Evolutionary conservation across 2,113 vertebrate genomes (phyloP).

Genomic region (Mormoops blainvillei): DNA sequence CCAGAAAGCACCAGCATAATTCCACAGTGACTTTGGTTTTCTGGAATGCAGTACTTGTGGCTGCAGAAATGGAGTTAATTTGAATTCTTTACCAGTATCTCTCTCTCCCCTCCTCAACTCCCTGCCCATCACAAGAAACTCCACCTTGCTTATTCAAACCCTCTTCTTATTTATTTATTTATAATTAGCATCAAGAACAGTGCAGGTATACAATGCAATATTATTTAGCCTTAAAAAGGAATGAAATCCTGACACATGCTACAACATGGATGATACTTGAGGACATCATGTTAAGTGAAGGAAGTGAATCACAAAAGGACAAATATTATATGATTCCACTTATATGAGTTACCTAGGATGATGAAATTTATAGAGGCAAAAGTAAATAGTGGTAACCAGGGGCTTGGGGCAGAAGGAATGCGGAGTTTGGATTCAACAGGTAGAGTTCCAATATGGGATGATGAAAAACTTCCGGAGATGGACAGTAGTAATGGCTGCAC

Average conservation of each 20-base stretch:
- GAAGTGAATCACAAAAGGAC: neutral
- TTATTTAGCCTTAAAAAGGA: neutral
- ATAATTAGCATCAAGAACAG: neutral
- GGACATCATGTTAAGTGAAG: neutral
- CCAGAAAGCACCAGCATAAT: neutral
- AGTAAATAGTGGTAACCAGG: neutral
- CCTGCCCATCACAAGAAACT: neutral
- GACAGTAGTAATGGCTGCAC: neutral
- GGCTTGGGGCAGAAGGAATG: neutral
- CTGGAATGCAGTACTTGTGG: neutral
- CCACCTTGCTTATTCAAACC: neutral
- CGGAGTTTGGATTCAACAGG: neutral
- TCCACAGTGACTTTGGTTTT: neutral
- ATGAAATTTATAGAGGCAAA: neutral
- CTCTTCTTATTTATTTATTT: neutral
- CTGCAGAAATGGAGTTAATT: neutral
- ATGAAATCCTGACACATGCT: no score
- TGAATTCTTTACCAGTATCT: neutral
- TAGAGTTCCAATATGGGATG: neutral
- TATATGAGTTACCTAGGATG: neutral
- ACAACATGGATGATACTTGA: no score
- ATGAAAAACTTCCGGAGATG: neutral
- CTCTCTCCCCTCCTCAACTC: neutral
- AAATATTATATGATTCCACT: neutral
- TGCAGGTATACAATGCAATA: neutral